Evolutionary conservation across 2,113 vertebrate genomes (phyloP).

Genomic region (Rhineura floridana): DNA sequence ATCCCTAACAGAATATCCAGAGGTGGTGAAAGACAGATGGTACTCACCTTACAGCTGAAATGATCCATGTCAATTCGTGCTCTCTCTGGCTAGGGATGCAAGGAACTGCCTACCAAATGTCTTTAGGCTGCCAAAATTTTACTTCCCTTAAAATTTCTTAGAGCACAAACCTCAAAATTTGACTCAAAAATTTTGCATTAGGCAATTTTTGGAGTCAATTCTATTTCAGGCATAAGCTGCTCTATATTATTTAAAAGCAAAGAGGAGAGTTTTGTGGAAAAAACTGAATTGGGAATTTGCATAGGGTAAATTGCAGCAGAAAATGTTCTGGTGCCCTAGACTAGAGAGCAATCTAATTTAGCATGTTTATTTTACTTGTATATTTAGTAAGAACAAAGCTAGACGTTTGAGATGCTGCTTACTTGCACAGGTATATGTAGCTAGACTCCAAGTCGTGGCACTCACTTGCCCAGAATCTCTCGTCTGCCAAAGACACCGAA

Average conservation of each 20-base stretch:
- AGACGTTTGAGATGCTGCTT: slow-evolving; percentile 56
- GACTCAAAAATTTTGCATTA: background rate
- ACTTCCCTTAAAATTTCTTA: background rate
- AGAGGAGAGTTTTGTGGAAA: background rate
- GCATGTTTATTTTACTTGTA: no score
- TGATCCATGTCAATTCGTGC: background rate
- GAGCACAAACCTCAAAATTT: background rate
- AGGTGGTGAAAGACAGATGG: background rate
- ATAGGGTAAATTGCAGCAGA: no score
- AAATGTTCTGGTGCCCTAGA: no score
- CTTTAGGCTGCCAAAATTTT: background rate
- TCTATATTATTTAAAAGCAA: background rate
- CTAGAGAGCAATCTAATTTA: no score
- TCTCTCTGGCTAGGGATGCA: background rate
- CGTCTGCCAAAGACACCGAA: slow-evolving; percentile 85
- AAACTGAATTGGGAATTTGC: background rate
- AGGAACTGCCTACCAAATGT: background rate
- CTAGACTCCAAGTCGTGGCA: slow-evolving; percentile 86
- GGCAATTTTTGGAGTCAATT: background rate
- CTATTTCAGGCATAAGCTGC: background rate
- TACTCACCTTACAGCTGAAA: background rate
- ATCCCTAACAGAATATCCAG: background rate
- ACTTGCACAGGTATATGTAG: slow-evolving; percentile 85
- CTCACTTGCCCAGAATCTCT: slow-evolving; percentile 85
- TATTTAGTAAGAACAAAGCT: no score